Percentiles rank a stretch among this genome's conserved stretches.
Conservation (phyloP, 2,797 vertebrate species). For the Euthynnus affinis region DNA sequence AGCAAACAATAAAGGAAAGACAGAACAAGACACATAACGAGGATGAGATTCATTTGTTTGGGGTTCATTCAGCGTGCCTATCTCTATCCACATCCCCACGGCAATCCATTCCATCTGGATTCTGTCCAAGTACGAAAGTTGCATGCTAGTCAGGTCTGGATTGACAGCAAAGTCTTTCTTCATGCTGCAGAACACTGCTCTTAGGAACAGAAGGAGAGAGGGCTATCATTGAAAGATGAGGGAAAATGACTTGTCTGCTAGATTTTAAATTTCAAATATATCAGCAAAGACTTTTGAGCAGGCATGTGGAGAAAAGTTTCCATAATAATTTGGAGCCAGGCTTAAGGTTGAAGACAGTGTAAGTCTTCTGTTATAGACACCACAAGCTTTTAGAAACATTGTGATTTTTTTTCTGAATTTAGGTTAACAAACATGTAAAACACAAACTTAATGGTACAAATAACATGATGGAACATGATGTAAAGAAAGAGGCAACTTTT, state of each 20-base stretch:
- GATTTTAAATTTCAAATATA: neutral
- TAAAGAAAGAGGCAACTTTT: neutral
- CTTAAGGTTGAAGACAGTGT: neutral
- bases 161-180: constrained; percentile 63
- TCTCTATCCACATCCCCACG: constrained; percentile 45
- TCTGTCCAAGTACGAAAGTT: constrained; percentile 52
- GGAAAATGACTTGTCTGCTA: constrained; percentile 12
- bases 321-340: neutral
- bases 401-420: neutral
- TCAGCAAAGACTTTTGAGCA: constrained; percentile 1
- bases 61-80: constrained; percentile 64
- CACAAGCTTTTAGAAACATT: constrained; percentile 5
- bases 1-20: constrained; percentile 82
- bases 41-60: constrained; percentile 71
- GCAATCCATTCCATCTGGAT: constrained; percentile 53
- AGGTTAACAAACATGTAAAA: neutral
- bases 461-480: constrained; percentile 15
- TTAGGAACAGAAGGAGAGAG: constrained; percentile 48
- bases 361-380: neutral
- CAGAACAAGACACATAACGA: constrained; percentile 81
- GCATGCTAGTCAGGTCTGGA: constrained; percentile 78
- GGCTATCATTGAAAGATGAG: constrained; percentile 24
- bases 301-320: constrained; percentile 10
- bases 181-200: constrained; percentile 74
- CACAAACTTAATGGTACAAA: neutral